Conservation (phyloP, 2,113 vertebrate genomes). For the Embiotoca jacksoni region DNA sequence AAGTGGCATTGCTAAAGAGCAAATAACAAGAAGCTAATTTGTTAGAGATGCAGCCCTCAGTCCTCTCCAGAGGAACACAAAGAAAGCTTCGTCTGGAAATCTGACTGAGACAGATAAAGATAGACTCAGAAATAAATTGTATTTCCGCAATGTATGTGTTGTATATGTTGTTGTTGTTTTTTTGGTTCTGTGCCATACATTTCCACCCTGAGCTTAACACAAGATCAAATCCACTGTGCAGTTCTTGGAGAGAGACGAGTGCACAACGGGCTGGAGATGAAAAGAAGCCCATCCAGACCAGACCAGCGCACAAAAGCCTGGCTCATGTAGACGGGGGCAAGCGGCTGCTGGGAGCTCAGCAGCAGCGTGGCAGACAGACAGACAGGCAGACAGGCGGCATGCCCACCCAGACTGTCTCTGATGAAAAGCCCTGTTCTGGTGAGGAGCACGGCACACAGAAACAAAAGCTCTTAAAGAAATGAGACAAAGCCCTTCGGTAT, state of each 20-base stretch:
- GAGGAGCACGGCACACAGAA: conserved; percentile 47
- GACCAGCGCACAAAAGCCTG: conserved; percentile 72
- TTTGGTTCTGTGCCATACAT: neutral
- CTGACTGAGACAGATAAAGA: neutral
- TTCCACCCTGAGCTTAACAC: conserved; percentile 6
- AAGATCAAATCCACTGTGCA: conserved; percentile 21
- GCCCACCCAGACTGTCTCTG: conserved; percentile 71
- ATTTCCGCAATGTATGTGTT: neutral
- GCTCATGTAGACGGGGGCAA: conserved; percentile 67
- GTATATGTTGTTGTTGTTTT: no score
- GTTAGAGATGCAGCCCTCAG: neutral
- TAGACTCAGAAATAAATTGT: neutral
- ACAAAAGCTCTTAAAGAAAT: conserved; percentile 65
- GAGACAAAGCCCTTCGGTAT: conserved; percentile 53
- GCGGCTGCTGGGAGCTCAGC: conserved; percentile 69
- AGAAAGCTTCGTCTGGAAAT: conserved; percentile 48
- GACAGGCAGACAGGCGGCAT: conserved; percentile 63
- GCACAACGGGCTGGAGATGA: conserved; percentile 50
- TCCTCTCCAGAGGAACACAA: conserved; percentile 4
- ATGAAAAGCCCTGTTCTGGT: conserved; percentile 61
- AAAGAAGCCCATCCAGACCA: conserved; percentile 59
- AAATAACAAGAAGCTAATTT: neutral
- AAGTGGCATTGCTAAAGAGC: neutral
- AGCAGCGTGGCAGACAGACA: conserved; percentile 50
- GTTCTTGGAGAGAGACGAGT: conserved; percentile 46